Percentiles rank a stretch among this genome's conserved stretches.
These are phyloP conservation scores for Cremastobaeus sp. DNA, from an alignment of 2,888 invertebrate genomes.

Conservation along the genomic window DNA sequence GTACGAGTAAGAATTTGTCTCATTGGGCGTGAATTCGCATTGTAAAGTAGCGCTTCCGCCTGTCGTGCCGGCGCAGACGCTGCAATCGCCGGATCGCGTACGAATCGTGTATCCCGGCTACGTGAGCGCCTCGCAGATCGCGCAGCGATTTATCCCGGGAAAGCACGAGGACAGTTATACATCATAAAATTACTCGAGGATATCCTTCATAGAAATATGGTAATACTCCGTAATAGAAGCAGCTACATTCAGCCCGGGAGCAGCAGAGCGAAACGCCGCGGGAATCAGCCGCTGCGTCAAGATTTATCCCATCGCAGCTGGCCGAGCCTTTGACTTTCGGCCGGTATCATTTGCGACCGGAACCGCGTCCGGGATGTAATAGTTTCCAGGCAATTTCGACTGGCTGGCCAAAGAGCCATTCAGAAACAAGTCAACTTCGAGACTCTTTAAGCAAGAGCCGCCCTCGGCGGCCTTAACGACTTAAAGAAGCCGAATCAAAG, in stretches of 20 bases:
- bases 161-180: constrained; percentile 62
- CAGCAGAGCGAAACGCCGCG: constrained; percentile 66
- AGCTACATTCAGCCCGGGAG: constrained; percentile 33
- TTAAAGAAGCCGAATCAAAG: constrained; percentile 65
- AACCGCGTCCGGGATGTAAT: constrained; percentile 24
- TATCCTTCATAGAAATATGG: constrained; percentile 68
- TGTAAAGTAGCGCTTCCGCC: constrained; percentile 48
- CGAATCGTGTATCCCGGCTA: constrained; percentile 39
- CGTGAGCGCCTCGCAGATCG: constrained; percentile 31
- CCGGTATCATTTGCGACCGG: constrained; percentile 59
- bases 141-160: constrained; percentile 36
- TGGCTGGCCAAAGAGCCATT: constrained; percentile 37
- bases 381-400: constrained; percentile 39
- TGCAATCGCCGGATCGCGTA: constrained; percentile 22
- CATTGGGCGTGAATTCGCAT: constrained; percentile 54
- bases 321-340: constrained; percentile 48
- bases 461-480: constrained; percentile 18
- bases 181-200: constrained; percentile 71
- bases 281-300: constrained; percentile 59
- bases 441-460: constrained; percentile 23
- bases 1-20: constrained; percentile 37
- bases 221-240: constrained; percentile 70
- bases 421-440: constrained; percentile 29
- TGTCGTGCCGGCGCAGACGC: constrained; percentile 31
- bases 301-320: constrained; percentile 71